Evolutionary conservation across 2,888 invertebrate species (phyloP).

Genomic region (Erebia ligea): DNA sequence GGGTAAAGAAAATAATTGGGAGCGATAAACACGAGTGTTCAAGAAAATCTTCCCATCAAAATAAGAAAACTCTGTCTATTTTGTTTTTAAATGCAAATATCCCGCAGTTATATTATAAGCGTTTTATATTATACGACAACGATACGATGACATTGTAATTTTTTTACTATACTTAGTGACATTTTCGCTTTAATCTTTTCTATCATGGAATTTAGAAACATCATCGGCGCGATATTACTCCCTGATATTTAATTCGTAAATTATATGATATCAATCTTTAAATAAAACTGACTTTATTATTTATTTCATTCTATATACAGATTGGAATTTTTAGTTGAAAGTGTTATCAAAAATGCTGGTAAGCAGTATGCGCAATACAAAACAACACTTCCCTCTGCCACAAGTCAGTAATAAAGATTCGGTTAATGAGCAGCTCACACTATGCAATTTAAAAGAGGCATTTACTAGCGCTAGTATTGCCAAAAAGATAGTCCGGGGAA

Average conservation of each 20-base stretch:
- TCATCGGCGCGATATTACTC: too few relatives aligned
- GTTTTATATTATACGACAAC: not conserved
- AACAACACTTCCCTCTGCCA: not conserved
- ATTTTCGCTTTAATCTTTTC: too few relatives aligned
- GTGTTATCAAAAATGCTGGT: too few relatives aligned
- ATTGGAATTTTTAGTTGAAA: too few relatives aligned
- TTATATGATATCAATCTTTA: too few relatives aligned
- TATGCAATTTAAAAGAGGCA: conserved; percentile 71
- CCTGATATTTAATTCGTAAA: too few relatives aligned
- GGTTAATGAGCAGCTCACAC: conserved; percentile 66
- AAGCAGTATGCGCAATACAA: too few relatives aligned
- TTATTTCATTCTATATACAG: too few relatives aligned
- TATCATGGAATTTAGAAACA: too few relatives aligned
- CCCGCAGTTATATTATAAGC: not conserved
- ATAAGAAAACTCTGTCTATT: conserved; percentile 5
- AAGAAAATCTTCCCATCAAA: not conserved
- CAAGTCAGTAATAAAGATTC: conserved; percentile 25
- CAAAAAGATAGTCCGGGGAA: conserved; percentile 71
- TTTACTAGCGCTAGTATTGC: conserved; percentile 54
- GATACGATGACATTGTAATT: not conserved
- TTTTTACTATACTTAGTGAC: too few relatives aligned
- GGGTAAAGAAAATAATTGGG: not conserved
- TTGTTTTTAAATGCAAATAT: conserved; percentile 9
- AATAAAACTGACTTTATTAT: too few relatives aligned
- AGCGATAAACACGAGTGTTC: not conserved